Conservation (phyloP, 2,888 invertebrate species). For the Tetropium fuscum region DNA sequence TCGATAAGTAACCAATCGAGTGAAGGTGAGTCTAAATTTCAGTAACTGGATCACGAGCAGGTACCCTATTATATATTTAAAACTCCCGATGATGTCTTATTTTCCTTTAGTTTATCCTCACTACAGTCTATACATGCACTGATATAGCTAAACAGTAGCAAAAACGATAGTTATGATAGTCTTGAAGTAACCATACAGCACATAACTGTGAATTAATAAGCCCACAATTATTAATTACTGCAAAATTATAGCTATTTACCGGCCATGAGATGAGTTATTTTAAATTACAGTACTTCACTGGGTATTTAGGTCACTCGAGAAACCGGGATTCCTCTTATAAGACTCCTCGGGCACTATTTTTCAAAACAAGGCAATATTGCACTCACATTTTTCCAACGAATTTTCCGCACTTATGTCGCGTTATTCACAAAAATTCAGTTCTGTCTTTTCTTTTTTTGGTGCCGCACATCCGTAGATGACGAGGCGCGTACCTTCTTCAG, state of each 20-base stretch:
- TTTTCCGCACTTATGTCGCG: background rate
- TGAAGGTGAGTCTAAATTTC: too few relatives aligned
- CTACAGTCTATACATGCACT: too few relatives aligned
- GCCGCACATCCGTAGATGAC: slow-evolving; percentile 33
- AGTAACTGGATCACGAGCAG: too few relatives aligned
- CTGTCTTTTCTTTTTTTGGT: slow-evolving; percentile 15
- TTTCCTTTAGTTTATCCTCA: too few relatives aligned
- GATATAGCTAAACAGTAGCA: too few relatives aligned
- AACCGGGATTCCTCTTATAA: slow-evolving; percentile 13
- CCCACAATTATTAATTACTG: slow-evolving; percentile 27
- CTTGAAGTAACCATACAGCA: slow-evolving; percentile 19
- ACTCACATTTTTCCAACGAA: background rate
- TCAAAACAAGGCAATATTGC: slow-evolving; percentile 3
- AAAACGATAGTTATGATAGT: too few relatives aligned
- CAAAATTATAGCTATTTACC: slow-evolving; percentile 29
- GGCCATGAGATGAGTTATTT: slow-evolving; percentile 38
- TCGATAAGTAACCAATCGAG: too few relatives aligned
- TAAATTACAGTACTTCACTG: slow-evolving; percentile 32
- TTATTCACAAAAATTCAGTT: background rate
- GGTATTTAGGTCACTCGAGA: slow-evolving; percentile 42
- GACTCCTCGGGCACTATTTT: background rate
- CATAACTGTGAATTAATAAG: slow-evolving; percentile 30
- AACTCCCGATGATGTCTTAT: too few relatives aligned
- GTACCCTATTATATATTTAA: too few relatives aligned
- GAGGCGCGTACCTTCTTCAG: slow-evolving; percentile 42